phyloP scores from a whole-genome alignment of 2,797 vertebrate species.

The Poecilia gillii region DNA sequence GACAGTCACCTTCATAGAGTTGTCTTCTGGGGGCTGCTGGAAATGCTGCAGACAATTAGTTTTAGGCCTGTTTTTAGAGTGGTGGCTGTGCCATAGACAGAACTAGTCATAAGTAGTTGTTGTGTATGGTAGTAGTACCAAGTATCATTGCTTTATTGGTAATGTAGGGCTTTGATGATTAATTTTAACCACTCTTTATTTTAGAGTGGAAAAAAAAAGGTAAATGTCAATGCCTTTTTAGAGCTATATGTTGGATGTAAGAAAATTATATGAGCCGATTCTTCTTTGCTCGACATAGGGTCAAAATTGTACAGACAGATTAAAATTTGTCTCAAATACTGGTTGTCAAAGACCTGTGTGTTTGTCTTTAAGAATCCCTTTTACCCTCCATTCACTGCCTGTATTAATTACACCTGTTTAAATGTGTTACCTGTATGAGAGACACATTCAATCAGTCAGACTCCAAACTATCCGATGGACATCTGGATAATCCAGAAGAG shows the following conservation, averaged over 20 bases:
- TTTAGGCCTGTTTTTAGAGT: conserved; percentile 3
- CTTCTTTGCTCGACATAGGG: not conserved
- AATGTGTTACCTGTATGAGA: too few species aligned
- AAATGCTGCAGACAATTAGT: conserved; percentile 24
- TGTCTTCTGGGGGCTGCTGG: conserved; percentile 20
- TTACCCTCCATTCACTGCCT: too few species aligned
- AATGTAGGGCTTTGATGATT: not conserved
- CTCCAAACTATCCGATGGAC: too few species aligned
- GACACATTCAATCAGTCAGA: too few species aligned
- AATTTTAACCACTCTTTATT: not conserved
- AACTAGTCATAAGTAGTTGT: not conserved
- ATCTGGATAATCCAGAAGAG: too few species aligned
- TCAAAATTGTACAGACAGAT: not conserved
- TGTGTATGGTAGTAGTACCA: not conserved
- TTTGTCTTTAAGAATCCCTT: not conserved
- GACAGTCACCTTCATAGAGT: conserved; percentile 31
- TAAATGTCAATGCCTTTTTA: not conserved
- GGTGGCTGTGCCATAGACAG: not conserved
- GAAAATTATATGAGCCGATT: not conserved
- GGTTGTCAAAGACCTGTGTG: not conserved
- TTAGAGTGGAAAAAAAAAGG: not conserved
- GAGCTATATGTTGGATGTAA: not conserved
- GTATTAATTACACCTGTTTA: too few species aligned
- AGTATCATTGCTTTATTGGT: not conserved
- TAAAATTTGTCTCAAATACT: not conserved